phyloP scores from a whole-genome alignment of 2,888 invertebrate species.

The Argyra leucocephala region DNA sequence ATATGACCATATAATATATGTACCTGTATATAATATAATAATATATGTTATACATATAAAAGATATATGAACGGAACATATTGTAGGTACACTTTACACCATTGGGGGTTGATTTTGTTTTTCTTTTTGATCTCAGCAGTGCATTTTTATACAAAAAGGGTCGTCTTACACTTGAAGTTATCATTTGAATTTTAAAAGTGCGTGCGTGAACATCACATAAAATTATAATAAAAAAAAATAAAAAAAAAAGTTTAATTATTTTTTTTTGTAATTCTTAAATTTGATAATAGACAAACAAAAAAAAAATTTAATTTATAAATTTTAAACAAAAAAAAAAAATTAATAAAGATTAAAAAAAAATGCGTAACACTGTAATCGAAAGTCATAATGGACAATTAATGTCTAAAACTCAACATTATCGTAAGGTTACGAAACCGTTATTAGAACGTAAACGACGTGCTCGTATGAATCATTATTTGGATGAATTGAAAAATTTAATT shows the following conservation, averaged over 20 bases:
- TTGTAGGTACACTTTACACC: not conserved
- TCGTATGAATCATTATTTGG: conserved; percentile 81
- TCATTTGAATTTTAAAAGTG: conserved; percentile 40
- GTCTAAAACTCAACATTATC: conserved; percentile 85
- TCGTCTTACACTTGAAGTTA: conserved; percentile 37
- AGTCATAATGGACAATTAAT: conserved; percentile 38
- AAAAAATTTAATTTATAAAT: not conserved
- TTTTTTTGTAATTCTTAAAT: not conserved
- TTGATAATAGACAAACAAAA: not conserved
- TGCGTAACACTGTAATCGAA: conserved; percentile 11
- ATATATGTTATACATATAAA: too few relatives aligned
- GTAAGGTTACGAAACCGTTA: conserved; percentile 89
- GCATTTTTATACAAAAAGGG: conserved; percentile 30
- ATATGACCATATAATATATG: too few relatives aligned
- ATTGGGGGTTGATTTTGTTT: not conserved
- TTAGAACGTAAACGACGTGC: conserved; percentile 79
- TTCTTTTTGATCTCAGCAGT: not conserved
- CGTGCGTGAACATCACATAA: conserved; percentile 32
- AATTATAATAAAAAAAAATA: not conserved
- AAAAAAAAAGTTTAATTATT: conserved; percentile 14
- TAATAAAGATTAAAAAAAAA: conserved; percentile 9
- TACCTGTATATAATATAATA: not conserved
- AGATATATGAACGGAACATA: not conserved
- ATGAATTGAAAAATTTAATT: conserved; percentile 83
- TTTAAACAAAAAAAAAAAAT: not conserved